Conservation (phyloP, 1,140 invertebrate genomes). For the Papilio glaucus region DNA sequence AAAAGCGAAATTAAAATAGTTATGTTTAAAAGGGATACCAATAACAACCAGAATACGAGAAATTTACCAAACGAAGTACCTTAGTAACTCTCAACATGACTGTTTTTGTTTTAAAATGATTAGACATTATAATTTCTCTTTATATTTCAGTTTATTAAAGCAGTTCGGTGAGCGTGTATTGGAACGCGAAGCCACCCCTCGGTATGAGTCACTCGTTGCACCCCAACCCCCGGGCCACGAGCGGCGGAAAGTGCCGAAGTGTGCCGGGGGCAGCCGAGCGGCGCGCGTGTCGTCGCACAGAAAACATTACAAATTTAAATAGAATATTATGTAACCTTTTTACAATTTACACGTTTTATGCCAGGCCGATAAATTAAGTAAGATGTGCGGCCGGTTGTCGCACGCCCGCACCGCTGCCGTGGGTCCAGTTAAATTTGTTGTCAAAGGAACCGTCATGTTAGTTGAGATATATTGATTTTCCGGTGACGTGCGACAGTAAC, state of each 20-base stretch:
- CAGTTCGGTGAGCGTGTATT: slow-evolving; percentile 48
- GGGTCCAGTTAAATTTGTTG: slow-evolving; percentile 39
- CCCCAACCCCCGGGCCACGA: slow-evolving; percentile 43
- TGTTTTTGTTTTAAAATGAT: slow-evolving; percentile 2
- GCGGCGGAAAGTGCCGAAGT: slow-evolving; percentile 56
- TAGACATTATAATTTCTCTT: background rate
- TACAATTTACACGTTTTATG: slow-evolving; percentile 48
- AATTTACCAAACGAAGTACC: no score
- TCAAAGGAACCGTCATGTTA: slow-evolving; percentile 53
- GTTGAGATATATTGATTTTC: slow-evolving; percentile 75
- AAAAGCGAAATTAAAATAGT: no score
- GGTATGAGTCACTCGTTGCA: slow-evolving; percentile 68
- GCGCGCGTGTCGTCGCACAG: slow-evolving; percentile 54
- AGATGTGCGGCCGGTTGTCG: slow-evolving; percentile 13
- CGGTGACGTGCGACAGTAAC: slow-evolving; percentile 60
- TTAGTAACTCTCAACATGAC: no score
- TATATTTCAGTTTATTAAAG: background rate
- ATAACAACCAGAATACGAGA: no score
- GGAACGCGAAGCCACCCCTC: slow-evolving; percentile 69
- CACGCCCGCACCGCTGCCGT: background rate
- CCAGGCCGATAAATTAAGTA: slow-evolving; percentile 40
- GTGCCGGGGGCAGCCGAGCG: slow-evolving; percentile 52
- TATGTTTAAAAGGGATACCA: no score
- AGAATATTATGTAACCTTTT: slow-evolving; percentile 72
- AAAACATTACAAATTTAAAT: slow-evolving; percentile 65